Evolutionary conservation across 2,113 vertebrate genomes (phyloP), one percentile per base, ranked within the genome.

Genomic region (Indicator maculatus): DNA sequence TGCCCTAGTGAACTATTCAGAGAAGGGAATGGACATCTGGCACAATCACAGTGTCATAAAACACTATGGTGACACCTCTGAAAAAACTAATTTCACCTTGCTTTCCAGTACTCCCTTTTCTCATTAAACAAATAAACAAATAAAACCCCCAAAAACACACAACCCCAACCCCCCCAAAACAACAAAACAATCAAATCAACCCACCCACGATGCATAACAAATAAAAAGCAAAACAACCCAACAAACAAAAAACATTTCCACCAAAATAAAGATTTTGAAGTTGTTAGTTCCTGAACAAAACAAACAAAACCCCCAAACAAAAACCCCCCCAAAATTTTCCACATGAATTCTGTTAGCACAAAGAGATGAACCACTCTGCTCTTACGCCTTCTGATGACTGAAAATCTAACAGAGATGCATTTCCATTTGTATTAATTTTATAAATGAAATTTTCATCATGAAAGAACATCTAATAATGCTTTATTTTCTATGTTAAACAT

Each of bases 371-470:
- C 7, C 6, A 16, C 44, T 69, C 31, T 64, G 4, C 58, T 87
- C 17, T n/a, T 61, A 20, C 5, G 4, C 15, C 11, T 69, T 58
- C 44, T 1, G 0, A 12, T 79, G 30, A 28, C 3, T 87, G 47
- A 59, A 78, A 50, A 60, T 50, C 23, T 8, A 53, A 20, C 4
- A 12, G 5, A 26, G n/a, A 31, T 8, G 31, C 4, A 20, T 47
- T 13, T 19, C 36, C 3, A 16, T 79, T 72, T 69, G 52, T 6
- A 39, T 31, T 61, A 55, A 30, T 69, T 69, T 72, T 27, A 13
- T 58, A 74, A 88, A 39, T 4, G 27, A 4, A 65, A 41, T 66
- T 75, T 89, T 47, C 9, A 18, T 20, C 18, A 41, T 18, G 52
- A 64, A 70, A 45, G 5, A 50, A 15, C 17, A 6, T 63, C 5